A percentile compares a stretch with the other conserved stretches of the same genome.
Conservation (phyloP, 2,797 vertebrate genomes). For the Columba guinea region DNA sequence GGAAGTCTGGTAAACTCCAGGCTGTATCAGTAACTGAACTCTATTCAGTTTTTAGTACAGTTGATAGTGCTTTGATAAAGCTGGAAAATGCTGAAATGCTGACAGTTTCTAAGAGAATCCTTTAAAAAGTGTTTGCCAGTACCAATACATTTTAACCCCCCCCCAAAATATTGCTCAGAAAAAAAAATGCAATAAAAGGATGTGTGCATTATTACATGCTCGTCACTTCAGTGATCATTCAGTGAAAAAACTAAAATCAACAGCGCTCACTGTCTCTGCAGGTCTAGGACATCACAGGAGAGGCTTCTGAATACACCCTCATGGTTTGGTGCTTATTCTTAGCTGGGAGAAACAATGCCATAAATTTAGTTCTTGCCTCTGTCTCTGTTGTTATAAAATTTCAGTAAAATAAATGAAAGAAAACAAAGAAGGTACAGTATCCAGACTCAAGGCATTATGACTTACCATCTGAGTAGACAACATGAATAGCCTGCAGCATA, state of each 20-base stretch:
- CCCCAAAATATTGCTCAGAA: not conserved
- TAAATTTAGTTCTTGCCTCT: conserved; percentile 6
- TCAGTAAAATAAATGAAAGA: conserved; percentile 47
- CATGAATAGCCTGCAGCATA: conserved; percentile 8
- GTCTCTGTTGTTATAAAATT: conserved; percentile 43
- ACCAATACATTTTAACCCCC: not conserved
- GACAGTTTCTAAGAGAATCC: not conserved
- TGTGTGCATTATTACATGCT: not conserved
- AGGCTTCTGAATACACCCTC: conserved; percentile 46
- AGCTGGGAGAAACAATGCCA: not conserved
- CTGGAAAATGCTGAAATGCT: not conserved
- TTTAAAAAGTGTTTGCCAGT: not conserved
- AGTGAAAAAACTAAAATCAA: not conserved
- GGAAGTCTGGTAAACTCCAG: not conserved
- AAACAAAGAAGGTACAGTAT: conserved; percentile 6
- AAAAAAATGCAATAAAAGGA: not conserved
- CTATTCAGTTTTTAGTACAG: not conserved
- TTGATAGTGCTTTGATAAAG: not conserved
- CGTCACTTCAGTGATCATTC: not conserved
- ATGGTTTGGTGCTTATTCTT: conserved; percentile 51
- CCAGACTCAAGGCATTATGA: conserved; percentile 1
- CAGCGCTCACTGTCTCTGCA: not conserved
- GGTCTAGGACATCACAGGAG: conserved; percentile 2
- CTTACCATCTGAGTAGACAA: conserved; percentile 15
- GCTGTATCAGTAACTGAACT: not conserved